phyloP scores from a whole-genome alignment of 2,888 invertebrate genomes.

The Anthophora plumipes region DNA sequence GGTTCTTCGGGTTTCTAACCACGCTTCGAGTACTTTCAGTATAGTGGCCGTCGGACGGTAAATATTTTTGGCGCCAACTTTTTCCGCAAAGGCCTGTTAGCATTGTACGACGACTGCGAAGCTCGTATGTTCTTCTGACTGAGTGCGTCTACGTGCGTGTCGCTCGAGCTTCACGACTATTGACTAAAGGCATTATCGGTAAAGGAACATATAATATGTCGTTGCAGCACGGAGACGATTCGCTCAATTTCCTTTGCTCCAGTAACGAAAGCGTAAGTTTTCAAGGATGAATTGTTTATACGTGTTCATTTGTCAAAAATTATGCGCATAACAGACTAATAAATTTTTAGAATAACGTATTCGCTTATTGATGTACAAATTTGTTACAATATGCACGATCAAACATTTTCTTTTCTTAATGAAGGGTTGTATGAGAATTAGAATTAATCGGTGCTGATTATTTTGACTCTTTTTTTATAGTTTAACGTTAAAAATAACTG shows the following conservation, averaged over 20 bases:
- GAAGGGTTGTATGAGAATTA: no score
- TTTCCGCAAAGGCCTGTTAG: constrained; percentile 73
- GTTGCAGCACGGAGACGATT: constrained; percentile 33
- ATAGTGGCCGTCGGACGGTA: constrained; percentile 73
- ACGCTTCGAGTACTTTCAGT: constrained; percentile 53
- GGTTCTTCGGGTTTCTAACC: constrained; percentile 43
- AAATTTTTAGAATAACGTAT: no score
- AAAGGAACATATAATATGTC: constrained; percentile 57
- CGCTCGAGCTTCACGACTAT: constrained; percentile 71
- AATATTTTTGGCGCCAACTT: constrained; percentile 82
- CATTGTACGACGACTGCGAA: constrained; percentile 67
- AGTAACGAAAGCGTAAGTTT: constrained; percentile 48
- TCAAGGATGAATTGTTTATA: constrained; percentile 45
- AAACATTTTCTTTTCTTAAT: no score
- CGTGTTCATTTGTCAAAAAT: no score
- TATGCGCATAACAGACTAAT: no score
- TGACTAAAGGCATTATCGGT: constrained; percentile 80
- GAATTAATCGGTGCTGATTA: no score
- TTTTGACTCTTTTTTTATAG: no score
- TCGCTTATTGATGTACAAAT: no score
- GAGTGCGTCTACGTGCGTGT: constrained; percentile 67
- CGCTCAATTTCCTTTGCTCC: constrained; percentile 39
- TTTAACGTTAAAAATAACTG: no score
- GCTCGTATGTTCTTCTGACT: constrained; percentile 51
- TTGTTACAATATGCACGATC: no score